phyloP scores from a whole-genome alignment of 2,797 vertebrate species.

The Sebastes wilsoni region DNA sequence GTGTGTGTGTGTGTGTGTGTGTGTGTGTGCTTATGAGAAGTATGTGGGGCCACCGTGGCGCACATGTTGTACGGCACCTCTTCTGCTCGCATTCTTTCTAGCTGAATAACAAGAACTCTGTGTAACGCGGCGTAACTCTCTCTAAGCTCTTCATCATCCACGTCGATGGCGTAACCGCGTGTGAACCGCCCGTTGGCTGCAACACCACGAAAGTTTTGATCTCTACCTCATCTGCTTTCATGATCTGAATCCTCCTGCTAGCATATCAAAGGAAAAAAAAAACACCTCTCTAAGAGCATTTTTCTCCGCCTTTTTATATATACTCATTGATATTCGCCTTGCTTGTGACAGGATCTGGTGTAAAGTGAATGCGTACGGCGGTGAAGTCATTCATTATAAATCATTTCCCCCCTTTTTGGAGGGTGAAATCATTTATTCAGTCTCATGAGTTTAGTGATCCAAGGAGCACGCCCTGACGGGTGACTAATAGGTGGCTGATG shows the following conservation, averaged over 20 bases:
- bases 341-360: slow-evolving; percentile 39
- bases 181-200: slow-evolving; percentile 25
- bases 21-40: neutral
- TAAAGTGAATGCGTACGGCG: slow-evolving; percentile 38
- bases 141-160: slow-evolving; percentile 19
- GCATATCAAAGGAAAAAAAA: slow-evolving; percentile 30
- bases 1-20: neutral
- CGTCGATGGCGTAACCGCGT: slow-evolving; percentile 4
- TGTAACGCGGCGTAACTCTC: neutral
- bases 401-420: slow-evolving; percentile 51
- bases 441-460: slow-evolving; percentile 63
- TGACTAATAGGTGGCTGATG: slow-evolving; percentile 67
- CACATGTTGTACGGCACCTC: slow-evolving; percentile 30
- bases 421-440: slow-evolving; percentile 69
- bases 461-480: slow-evolving; percentile 55
- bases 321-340: slow-evolving; percentile 25
- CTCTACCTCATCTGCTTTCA: slow-evolving; percentile 35
- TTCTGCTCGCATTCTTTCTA: slow-evolving; percentile 44
- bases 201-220: slow-evolving; percentile 23
- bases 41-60: slow-evolving; percentile 13
- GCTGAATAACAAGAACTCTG: slow-evolving; percentile 41
- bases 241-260: neutral
- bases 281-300: neutral
- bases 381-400: slow-evolving; percentile 70
- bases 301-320: slow-evolving; percentile 15